Base-by-base conservation (phyloP, 53 echinoderm and acorn worm species). In the Stichopus horrens region DNA sequence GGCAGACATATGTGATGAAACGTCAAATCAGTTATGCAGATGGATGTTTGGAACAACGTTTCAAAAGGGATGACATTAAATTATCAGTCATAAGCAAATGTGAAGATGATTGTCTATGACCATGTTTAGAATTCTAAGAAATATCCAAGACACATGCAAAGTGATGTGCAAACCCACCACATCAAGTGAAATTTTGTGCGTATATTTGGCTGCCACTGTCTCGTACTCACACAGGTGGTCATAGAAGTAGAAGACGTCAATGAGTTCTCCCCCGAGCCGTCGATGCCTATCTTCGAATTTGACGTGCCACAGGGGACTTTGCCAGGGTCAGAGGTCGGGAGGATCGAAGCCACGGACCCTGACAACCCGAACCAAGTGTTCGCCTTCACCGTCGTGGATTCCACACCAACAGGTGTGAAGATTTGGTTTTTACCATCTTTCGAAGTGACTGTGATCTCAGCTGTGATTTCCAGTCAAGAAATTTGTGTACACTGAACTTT, bases 181-280 rank as follows among this genome's bases (percentile, higher is more conserved):
- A 37, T 37, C 37, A 37, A 37, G 2, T 37, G 37, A 37, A 37
- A 37, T 37, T 0, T 37, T 37, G 37, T 37, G 37, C 37, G 37
- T 37, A 37, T 37, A 37, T 37, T 37, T 37, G 37, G 37, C 37
- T 37, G 0, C 2, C 37, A 37, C 37, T 37, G 37, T 37, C 4
- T 76, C 23, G 52, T 68, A 10, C 66, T 53, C 51, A 23, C 20
- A 22, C 90, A 97, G 99, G 96, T 99, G 10, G 79, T 91, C 5
- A 88, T 99, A 11, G 89, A 83, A 20, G 93, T 99, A 23, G 55
- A 89, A 16, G 96, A 99, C 77, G 87, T 88, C 59, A 99, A 99
- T 76, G 99, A 99, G 90, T 88, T 89, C 37, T 82, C 99, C 4
- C 99, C 99, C 7, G 90, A 74, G 8, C 83, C 91, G 19, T 86